These are phyloP conservation scores for Micromesistius poutassou DNA, from an alignment of 2,797 vertebrate genomes.

Conservation along the genomic window DNA sequence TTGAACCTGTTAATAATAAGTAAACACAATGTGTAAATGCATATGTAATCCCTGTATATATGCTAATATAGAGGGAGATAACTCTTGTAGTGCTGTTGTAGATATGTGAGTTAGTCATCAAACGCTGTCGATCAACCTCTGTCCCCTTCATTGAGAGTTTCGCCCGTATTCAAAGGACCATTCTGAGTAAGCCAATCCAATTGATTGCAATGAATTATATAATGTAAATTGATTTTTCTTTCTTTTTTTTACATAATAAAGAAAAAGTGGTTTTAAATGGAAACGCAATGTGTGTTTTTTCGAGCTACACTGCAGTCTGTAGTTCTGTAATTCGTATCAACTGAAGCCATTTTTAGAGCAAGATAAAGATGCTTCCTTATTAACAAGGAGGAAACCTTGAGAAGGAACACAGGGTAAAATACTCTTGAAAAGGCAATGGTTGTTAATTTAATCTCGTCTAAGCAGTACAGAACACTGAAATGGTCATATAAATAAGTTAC, in stretches of 20 bases:
- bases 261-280: conserved; percentile 41
- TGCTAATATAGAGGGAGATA: conserved; percentile 75
- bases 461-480: not conserved
- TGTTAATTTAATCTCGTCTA: no score
- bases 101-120: conserved; percentile 61
- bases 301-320: not conserved
- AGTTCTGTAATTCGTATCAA: not conserved
- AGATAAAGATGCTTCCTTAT: not conserved
- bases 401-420: not conserved
- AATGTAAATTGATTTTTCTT: conserved; percentile 49
- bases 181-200: conserved; percentile 35
- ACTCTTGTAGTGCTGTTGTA: conserved; percentile 49
- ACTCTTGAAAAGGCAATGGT: not conserved
- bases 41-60: conserved; percentile 29
- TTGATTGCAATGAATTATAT: conserved; percentile 33
- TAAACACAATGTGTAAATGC: conserved; percentile 59
- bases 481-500: not conserved
- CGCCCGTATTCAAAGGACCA: conserved; percentile 27
- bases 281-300: not conserved
- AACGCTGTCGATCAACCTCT: conserved; percentile 61
- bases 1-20: conserved; percentile 56
- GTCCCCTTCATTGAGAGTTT: not conserved
- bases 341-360: not conserved
- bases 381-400: not conserved
- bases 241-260: conserved; percentile 38